phyloP scores from a whole-genome alignment of 2,797 vertebrate species.

The Phylloscopus collybita region DNA sequence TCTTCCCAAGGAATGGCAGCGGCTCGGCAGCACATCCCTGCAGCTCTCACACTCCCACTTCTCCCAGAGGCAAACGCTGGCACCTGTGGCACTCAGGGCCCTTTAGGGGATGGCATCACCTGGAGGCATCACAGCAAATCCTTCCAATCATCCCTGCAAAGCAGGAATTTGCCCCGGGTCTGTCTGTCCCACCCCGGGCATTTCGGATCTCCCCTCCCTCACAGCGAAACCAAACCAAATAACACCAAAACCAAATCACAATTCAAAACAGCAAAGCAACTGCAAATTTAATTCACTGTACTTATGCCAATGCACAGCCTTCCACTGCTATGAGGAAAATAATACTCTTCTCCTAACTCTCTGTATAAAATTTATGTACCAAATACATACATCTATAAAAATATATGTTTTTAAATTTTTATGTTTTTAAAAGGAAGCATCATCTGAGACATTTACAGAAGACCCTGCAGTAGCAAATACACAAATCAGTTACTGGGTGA shows the following conservation, averaged over 20 bases:
- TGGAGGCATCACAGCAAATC: neutral
- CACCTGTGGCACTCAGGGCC: neutral
- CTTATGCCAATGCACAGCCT: neutral
- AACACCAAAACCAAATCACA: neutral
- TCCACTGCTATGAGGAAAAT: neutral
- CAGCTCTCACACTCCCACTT: neutral
- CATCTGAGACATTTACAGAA: neutral
- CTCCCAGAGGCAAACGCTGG: neutral
- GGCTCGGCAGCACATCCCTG: neutral
- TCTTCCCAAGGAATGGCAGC: neutral
- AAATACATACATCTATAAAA: no score
- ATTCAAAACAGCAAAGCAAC: neutral
- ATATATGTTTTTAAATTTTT: neutral
- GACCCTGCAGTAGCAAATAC: neutral
- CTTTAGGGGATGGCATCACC: neutral
- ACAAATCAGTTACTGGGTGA: neutral
- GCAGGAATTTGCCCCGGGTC: neutral
- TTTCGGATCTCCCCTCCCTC: neutral
- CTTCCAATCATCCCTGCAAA: neutral
- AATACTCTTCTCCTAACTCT: neutral
- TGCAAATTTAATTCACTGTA: neutral
- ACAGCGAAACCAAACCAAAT: neutral
- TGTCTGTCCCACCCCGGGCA: fast-evolving
- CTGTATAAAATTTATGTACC: neutral
- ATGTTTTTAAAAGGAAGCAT: neutral